Evolutionary conservation across 35 echinoderm and acorn worm genomes (phyloP), one percentile per base, ranked within the genome.

Genomic region (Apostichopus californicus): DNA sequence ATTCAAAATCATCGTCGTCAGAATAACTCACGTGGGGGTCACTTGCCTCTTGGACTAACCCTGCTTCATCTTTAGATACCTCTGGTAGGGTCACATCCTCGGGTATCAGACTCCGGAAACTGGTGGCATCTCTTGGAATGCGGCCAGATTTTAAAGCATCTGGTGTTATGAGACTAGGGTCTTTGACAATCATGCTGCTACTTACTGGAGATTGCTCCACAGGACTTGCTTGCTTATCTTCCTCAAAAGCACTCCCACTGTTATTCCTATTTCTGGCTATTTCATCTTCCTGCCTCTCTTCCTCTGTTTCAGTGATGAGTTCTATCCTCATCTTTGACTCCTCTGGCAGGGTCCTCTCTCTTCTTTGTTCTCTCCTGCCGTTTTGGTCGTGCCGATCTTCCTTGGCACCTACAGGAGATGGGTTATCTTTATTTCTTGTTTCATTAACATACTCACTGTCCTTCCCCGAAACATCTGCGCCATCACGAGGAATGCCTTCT

Each of bases 51-150:
- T 85, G 81, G 17, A 85, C 61, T 26, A 72, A 11, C 61, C 26
- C 86, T 66, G 22, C 86, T 59, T 87, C 57, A 54, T n/a, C 86
- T 55, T 89, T 58, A 6, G 86, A 73, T 9, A 72, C 86, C 86
- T 26, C 57, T 68, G 86, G 86, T 73, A 72, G 9, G 21, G 86
- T 66, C 22, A 55, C 64, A 89, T 89, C 86, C 61, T 89, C 61
- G 71, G 86, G 57, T 8, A 72, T 60, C 18, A 89, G 64, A 3
- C 23, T 26, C 15, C 21, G 61, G 28, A 75, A 89, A 66, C 86
- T 89, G 68, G 8, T 24, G 11, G 14, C 14, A 20, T 89, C 60
- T 5, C 52, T 63, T 72, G 86, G 61, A 25, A 54, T 72, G 15
- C n/a, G 21, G 17, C 86, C 24, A 58, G 81, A 55, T 52, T 58